These are phyloP conservation scores for Sus cebifrons DNA, from an alignment of 2,797 vertebrate genomes.

Conservation along the genomic window DNA sequence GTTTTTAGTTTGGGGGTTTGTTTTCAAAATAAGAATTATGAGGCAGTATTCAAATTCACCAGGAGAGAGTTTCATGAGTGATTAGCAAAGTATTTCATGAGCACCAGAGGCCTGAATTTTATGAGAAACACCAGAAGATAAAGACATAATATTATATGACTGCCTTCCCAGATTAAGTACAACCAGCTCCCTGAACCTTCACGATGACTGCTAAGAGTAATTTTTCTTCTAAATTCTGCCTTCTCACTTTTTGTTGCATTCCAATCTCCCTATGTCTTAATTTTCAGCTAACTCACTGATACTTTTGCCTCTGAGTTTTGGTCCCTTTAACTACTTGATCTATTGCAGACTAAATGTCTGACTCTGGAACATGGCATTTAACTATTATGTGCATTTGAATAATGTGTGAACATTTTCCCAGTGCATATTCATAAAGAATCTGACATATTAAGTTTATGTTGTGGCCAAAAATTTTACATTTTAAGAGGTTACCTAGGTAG, in stretches of 20 bases:
- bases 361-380: not conserved
- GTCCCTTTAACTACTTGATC: not conserved
- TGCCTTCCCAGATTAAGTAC: not conserved
- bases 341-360: not conserved
- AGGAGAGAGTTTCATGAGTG: not conserved
- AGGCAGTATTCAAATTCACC: not conserved
- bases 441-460: not conserved
- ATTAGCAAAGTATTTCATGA: not conserved
- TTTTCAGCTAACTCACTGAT: not conserved
- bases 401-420: not conserved
- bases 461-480: not conserved
- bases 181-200: not conserved
- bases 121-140: not conserved
- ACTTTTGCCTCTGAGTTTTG: not conserved
- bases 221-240: not conserved
- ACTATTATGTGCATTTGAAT: not conserved
- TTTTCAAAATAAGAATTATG: slow-evolving; percentile 44
- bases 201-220: not conserved
- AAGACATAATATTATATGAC: not conserved
- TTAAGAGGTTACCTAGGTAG: not conserved
- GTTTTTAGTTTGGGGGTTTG: not conserved
- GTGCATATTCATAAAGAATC: not conserved
- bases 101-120: not conserved
- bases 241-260: not conserved
- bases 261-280: not conserved